Evolutionary conservation across 2,888 invertebrate species (phyloP).

Genomic region (Clanis bilineata): DNA sequence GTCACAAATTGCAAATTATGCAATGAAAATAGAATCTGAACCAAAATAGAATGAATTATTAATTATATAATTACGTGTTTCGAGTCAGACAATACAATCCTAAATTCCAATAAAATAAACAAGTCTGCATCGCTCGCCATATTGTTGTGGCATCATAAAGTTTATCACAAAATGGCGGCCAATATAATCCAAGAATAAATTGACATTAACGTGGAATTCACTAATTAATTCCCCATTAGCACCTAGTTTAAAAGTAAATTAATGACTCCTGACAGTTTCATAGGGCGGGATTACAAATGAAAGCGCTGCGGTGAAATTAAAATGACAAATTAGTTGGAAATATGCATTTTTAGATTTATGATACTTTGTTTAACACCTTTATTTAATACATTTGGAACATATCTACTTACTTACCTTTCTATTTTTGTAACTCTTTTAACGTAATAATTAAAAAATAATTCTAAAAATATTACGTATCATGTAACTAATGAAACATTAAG

Average conservation of each 20-base stretch:
- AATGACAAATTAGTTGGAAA: slow-evolving; percentile 23
- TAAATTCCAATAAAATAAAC: background rate
- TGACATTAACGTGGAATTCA: slow-evolving; percentile 3
- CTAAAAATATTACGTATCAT: too few species aligned
- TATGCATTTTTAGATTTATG: background rate
- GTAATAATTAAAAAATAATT: too few species aligned
- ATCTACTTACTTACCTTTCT: background rate
- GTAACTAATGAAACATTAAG: too few species aligned
- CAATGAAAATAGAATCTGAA: background rate
- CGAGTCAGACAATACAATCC: background rate
- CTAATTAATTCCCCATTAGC: slow-evolving; percentile 12
- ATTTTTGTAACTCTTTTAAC: background rate
- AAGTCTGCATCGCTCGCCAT: background rate
- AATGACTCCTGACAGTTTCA: background rate
- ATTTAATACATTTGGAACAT: background rate
- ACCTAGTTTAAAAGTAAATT: background rate
- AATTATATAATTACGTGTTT: background rate
- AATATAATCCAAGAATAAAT: slow-evolving; percentile 4
- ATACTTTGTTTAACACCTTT: background rate
- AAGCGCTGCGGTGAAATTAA: slow-evolving; percentile 12
- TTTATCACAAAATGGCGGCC: slow-evolving; percentile 8
- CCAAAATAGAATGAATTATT: background rate
- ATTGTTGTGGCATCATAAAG: background rate
- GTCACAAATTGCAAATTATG: background rate
- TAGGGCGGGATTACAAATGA: slow-evolving; percentile 3